Evolutionary conservation across 2,888 invertebrate genomes (phyloP).

Genomic region (Brachyptera risi): DNA sequence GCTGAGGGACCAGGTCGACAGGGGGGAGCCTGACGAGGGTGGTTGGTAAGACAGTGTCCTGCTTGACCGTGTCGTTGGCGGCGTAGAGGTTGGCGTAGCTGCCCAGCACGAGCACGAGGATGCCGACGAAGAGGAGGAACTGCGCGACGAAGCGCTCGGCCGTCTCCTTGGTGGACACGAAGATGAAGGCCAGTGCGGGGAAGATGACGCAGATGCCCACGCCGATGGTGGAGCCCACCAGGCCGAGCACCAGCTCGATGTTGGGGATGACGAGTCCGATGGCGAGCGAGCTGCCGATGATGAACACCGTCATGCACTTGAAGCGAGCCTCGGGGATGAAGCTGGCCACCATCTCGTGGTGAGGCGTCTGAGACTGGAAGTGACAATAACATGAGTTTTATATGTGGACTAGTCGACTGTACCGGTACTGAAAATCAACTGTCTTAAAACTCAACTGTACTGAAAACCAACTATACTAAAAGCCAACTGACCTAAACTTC

Average conservation of each 20-base stretch:
- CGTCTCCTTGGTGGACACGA: conserved; percentile 76
- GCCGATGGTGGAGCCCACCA: conserved; percentile 94
- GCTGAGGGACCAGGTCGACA: not conserved
- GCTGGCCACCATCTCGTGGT: conserved; percentile 59
- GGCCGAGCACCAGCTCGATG: conserved; percentile 88
- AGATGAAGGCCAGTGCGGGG: conserved; percentile 85
- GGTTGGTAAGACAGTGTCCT: not conserved
- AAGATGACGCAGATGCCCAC: conserved; percentile 89
- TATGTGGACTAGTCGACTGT: no score
- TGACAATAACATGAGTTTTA: no score
- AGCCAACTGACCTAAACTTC: no score
- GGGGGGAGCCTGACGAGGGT: not conserved
- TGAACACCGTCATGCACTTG: conserved; percentile 73
- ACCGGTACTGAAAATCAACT: no score
- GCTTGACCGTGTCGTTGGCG: conserved; percentile 36
- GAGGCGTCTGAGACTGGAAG: conserved; percentile 55
- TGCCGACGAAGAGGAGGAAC: conserved; percentile 71
- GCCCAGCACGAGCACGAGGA: conserved; percentile 84
- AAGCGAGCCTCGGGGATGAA: conserved; percentile 84
- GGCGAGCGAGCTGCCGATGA: conserved; percentile 70
- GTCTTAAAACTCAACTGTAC: no score
- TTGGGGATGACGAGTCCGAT: conserved; percentile 87
- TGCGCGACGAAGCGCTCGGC: conserved; percentile 80
- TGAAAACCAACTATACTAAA: no score
- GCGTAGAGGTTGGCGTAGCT: conserved; percentile 67